Percentiles rank a stretch among this genome's conserved stretches.
phyloP scores from a whole-genome alignment of 2,797 vertebrate genomes.

The Pygocentrus nattereri region DNA sequence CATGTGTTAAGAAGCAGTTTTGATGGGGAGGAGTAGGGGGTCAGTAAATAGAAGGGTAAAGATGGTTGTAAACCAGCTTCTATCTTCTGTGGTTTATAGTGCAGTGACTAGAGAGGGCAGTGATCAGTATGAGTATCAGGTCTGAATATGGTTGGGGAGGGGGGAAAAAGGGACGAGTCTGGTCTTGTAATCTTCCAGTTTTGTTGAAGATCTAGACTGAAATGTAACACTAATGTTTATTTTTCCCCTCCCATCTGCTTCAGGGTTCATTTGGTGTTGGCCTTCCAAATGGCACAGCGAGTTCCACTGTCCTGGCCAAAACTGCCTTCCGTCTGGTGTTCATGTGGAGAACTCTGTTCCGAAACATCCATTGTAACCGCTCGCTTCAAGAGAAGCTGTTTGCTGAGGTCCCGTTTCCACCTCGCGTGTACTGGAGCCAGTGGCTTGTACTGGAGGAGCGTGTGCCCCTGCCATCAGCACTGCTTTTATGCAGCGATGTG shows the following conservation, averaged over 20 bases:
- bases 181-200: too few species aligned
- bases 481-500: conserved; percentile 59
- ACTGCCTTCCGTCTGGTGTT: conserved; percentile 68
- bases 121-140: too few species aligned
- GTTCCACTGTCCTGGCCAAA: conserved; percentile 56
- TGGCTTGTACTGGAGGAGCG: conserved; percentile 69
- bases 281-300: conserved; percentile 53
- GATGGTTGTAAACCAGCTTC: too few species aligned
- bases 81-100: too few species aligned
- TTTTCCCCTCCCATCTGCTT: neutral
- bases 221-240: neutral
- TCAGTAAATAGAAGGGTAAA: too few species aligned
- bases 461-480: conserved; percentile 64
- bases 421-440: conserved; percentile 63
- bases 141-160: too few species aligned
- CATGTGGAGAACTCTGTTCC: conserved; percentile 64
- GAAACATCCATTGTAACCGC: conserved; percentile 67
- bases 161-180: too few species aligned
- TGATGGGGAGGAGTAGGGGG: too few species aligned
- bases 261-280: conserved; percentile 63
- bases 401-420: conserved; percentile 11
- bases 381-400: conserved; percentile 72
- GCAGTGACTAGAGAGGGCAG: too few species aligned
- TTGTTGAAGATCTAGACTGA: too few species aligned
- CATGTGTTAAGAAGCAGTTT: too few species aligned